A percentile compares a stretch with the other conserved stretches of the same genome.
phyloP scores from a whole-genome alignment of 1,140 invertebrate species.

The Homalodisca vitripennis region DNA sequence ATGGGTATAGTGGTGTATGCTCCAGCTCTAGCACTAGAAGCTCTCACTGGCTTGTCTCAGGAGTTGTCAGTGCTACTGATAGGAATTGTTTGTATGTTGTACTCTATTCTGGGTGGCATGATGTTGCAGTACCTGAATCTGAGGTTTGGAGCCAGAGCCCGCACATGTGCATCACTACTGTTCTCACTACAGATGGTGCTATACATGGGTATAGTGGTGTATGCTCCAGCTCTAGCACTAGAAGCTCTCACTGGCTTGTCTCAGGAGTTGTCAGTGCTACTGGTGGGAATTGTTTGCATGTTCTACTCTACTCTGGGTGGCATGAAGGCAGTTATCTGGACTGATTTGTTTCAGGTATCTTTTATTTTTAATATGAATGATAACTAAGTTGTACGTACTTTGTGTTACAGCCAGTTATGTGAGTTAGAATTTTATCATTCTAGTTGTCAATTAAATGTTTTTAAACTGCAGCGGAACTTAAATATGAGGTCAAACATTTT shows the following conservation, averaged over 20 bases:
- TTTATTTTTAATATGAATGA: too few species aligned
- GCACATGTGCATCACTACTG: slow-evolving; percentile 66
- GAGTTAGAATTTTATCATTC: too few species aligned
- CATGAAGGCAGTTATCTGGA: slow-evolving; percentile 87
- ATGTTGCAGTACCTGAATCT: slow-evolving; percentile 73
- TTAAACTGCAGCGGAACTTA: too few species aligned
- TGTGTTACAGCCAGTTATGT: too few species aligned
- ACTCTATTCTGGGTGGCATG: slow-evolving; percentile 84
- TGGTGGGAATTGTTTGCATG: slow-evolving; percentile 78
- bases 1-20: slow-evolving; percentile 93
- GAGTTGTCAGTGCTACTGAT: slow-evolving; percentile 75
- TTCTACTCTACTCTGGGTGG: slow-evolving; percentile 86
- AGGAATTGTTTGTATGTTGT: slow-evolving; percentile 80
- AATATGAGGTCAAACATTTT: too few species aligned
- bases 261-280: slow-evolving; percentile 70
- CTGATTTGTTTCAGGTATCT: slow-evolving; percentile 73
- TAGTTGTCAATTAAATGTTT: too few species aligned
- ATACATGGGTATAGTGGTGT: slow-evolving; percentile 92
- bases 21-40: slow-evolving; percentile 84
- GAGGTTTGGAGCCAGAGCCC: slow-evolving; percentile 64
- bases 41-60: slow-evolving; percentile 76
- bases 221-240: slow-evolving; percentile 86
- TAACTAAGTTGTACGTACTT: too few species aligned
- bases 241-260: slow-evolving; percentile 81
- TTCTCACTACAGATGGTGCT: slow-evolving; percentile 82